These are phyloP conservation scores for Oligia strigilis DNA, from an alignment of 2,888 invertebrate species.

Conservation along the genomic window DNA sequence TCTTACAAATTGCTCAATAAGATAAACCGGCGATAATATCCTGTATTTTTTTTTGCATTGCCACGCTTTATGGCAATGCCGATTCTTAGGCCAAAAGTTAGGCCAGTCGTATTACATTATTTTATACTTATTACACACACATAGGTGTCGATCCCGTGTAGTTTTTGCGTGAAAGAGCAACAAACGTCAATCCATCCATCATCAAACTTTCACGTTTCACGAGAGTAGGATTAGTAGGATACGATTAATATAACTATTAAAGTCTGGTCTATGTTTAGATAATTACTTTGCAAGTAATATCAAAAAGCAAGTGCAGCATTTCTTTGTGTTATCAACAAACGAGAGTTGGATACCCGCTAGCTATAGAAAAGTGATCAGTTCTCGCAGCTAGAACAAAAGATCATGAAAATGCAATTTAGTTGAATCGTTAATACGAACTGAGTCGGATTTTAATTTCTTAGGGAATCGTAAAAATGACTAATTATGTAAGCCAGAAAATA, in stretches of 20 bases:
- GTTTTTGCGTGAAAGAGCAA: no score
- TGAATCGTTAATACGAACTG: constrained; percentile 19
- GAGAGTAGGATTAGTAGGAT: no score
- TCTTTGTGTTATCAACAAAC: constrained; percentile 31
- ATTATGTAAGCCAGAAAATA: neutral
- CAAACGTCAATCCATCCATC: no score
- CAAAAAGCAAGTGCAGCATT: constrained; percentile 13
- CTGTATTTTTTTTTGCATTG: constrained; percentile 48
- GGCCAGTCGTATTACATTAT: no score
- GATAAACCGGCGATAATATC: constrained; percentile 59
- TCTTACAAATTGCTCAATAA: constrained; percentile 60
- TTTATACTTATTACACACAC: no score
- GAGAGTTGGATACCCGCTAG: constrained; percentile 5
- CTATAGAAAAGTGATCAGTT: constrained; percentile 35
- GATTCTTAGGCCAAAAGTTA: no score
- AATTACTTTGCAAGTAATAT: constrained; percentile 3
- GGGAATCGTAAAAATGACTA: neutral
- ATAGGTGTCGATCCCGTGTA: no score
- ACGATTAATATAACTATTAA: neutral
- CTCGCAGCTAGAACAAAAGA: constrained; percentile 27
- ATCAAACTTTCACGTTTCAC: no score
- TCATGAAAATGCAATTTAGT: constrained; percentile 44
- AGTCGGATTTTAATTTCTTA: constrained; percentile 31
- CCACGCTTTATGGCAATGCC: no score
- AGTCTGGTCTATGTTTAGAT: neutral